These are phyloP conservation scores for Loripinus fragilis DNA, from an alignment of 2,888 invertebrate genomes.

Conservation along the genomic window DNA sequence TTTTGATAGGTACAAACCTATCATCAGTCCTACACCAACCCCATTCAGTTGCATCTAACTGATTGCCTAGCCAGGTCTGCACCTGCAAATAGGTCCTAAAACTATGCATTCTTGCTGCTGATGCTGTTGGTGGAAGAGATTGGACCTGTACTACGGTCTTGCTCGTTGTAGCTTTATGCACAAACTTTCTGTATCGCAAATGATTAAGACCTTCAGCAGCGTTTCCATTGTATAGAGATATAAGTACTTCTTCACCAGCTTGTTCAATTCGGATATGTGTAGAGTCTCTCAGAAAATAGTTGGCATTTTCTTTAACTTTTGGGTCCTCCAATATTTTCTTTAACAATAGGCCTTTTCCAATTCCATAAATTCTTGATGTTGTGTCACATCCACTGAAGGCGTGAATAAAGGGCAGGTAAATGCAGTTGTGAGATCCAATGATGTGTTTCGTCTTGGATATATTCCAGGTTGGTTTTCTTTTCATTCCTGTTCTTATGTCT, in stretches of 20 bases:
- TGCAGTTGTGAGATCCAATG: neutral
- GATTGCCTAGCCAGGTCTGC: conserved; percentile 51
- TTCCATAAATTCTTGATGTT: conserved; percentile 15
- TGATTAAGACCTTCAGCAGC: conserved; percentile 11
- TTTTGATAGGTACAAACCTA: conserved; percentile 36
- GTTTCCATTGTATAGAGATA: neutral
- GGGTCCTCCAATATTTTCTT: neutral
- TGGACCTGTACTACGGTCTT: conserved; percentile 11
- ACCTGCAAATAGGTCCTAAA: conserved; percentile 59
- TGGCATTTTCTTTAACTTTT: neutral
- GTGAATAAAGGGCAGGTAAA: neutral
- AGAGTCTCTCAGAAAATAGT: neutral
- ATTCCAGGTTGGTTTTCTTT: neutral
- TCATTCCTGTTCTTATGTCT: neutral
- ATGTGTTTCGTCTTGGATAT: neutral
- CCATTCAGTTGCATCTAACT: conserved; percentile 45
- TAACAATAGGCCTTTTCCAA: neutral
- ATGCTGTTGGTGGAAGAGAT: conserved; percentile 19
- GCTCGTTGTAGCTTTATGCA: neutral
- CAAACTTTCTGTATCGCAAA: conserved; percentile 2
- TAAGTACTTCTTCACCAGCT: neutral
- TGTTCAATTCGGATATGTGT: neutral
- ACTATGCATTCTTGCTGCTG: conserved; percentile 58
- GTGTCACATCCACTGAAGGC: conserved; percentile 21
- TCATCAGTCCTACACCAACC: conserved; percentile 47